A percentile compares a stretch with the other conserved stretches of the same genome.
Evolutionary conservation across 2,797 vertebrate species (phyloP).

Genomic region (Cirrhinus molitorella): DNA sequence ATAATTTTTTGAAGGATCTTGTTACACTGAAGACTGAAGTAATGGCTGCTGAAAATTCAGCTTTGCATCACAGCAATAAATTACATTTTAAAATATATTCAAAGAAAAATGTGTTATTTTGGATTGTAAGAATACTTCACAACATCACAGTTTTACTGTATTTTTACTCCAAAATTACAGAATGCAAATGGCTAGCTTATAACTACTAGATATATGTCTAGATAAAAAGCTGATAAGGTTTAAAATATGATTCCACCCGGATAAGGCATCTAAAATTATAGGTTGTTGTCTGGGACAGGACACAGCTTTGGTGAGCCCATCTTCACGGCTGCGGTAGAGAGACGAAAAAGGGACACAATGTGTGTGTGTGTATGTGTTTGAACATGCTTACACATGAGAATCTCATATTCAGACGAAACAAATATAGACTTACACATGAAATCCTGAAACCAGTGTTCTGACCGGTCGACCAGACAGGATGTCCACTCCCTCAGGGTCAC

Average conservation of each 20-base stretch:
- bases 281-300: slow-evolving; percentile 56
- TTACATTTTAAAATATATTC: background rate
- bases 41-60: background rate
- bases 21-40: background rate
- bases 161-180: background rate
- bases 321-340: slow-evolving; percentile 69
- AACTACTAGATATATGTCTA: background rate
- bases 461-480: slow-evolving; percentile 74
- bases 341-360: slow-evolving; percentile 25
- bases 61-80: background rate
- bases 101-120: slow-evolving; percentile 1
- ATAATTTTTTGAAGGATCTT: background rate
- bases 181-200: background rate
- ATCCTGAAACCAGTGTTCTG: slow-evolving; percentile 74
- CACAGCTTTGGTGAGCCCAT: slow-evolving; percentile 71
- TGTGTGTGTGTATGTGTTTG: background rate
- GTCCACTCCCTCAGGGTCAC: slow-evolving; percentile 81
- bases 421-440: slow-evolving; percentile 75
- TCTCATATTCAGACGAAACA: background rate
- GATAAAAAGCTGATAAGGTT: background rate
- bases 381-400: slow-evolving; percentile 10
- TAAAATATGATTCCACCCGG: background rate
- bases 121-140: background rate
- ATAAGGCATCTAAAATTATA: slow-evolving; percentile 43
- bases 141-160: background rate